These are phyloP conservation scores for Meda fulgida DNA, from an alignment of 2,797 vertebrate genomes.

Conservation along the genomic window DNA sequence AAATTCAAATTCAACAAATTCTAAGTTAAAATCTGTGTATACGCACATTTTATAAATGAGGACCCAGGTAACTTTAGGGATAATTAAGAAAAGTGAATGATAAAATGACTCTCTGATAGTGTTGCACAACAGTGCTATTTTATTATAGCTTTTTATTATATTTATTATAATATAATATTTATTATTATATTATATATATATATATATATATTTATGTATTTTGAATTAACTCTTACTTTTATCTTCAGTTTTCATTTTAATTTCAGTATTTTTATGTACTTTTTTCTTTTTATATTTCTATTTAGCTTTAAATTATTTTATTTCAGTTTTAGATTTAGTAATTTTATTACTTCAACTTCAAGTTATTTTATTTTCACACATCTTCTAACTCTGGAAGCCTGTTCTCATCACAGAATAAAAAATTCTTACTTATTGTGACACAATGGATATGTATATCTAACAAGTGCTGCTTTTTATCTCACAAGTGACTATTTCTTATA, in stretches of 20 bases:
- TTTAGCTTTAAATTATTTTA: neutral
- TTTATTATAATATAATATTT: too few species aligned
- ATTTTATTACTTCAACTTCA: neutral
- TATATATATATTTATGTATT: too few species aligned
- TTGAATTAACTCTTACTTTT: neutral
- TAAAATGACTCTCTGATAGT: neutral
- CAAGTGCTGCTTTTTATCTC: neutral
- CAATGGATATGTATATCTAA: neutral
- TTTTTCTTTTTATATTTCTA: neutral
- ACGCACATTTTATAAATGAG: too few species aligned
- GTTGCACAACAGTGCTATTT: neutral
- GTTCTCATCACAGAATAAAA: neutral
- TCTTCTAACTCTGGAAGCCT: neutral
- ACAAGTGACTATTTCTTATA: neutral
- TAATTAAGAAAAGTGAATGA: too few species aligned
- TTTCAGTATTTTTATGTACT: neutral
- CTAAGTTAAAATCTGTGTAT: too few species aligned
- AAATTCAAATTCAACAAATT: too few species aligned
- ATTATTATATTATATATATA: too few species aligned
- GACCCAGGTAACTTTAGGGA: too few species aligned
- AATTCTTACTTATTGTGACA: neutral
- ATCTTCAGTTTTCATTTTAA: neutral
- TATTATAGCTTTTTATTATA: neutral
- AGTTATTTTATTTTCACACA: too few species aligned
- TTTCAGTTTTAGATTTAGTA: neutral